These are phyloP conservation scores for Brachypteracias leptosomus DNA, from an alignment of 2,113 vertebrate species.

Conservation along the genomic window DNA sequence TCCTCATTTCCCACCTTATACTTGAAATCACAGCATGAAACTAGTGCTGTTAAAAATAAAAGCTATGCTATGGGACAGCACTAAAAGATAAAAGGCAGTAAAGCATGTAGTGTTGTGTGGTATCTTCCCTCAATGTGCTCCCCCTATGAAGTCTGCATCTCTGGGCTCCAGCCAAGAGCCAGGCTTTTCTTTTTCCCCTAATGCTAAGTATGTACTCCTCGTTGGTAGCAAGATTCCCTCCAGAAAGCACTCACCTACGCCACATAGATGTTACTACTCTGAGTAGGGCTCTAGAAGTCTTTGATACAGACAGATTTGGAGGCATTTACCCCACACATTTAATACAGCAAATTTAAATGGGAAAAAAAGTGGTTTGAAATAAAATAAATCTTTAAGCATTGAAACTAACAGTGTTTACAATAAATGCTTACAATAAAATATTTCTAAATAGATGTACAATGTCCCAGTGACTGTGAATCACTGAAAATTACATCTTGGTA, in stretches of 20 bases:
- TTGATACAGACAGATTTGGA: neutral
- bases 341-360: neutral
- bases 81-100: neutral
- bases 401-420: neutral
- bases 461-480: neutral
- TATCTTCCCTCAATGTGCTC: neutral
- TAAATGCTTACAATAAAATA: neutral
- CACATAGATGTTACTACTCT: neutral
- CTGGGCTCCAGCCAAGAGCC: neutral
- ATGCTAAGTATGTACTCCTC: neutral
- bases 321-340: neutral
- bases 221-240: neutral
- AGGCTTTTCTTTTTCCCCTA: neutral
- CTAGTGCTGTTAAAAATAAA: neutral
- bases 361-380: neutral
- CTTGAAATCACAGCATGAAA: neutral
- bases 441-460: neutral
- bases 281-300: neutral
- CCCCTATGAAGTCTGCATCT: neutral
- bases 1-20: neutral
- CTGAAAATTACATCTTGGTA: neutral
- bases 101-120: neutral
- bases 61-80: neutral
- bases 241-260: neutral
- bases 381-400: neutral